phyloP scores from a whole-genome alignment of 2,888 invertebrate genomes.

The Macrosoma leucophasiata region DNA sequence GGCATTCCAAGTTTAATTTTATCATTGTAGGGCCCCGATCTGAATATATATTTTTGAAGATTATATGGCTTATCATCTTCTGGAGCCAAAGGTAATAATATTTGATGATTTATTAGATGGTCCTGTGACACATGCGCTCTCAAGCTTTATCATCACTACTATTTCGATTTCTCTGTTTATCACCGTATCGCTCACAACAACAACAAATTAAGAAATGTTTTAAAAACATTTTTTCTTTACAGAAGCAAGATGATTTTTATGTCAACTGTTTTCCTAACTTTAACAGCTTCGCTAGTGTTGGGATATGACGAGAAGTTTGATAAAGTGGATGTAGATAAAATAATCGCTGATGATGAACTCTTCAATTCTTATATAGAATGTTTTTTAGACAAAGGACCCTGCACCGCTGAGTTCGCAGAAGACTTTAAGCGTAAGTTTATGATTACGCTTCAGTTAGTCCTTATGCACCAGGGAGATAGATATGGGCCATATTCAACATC shows the following conservation, averaged over 20 bases:
- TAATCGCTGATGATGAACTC: conserved; percentile 42
- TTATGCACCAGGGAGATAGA: too few relatives aligned
- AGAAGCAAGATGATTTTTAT: conserved; percentile 12
- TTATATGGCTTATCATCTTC: too few relatives aligned
- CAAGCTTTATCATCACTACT: too few relatives aligned
- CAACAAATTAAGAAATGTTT: neutral
- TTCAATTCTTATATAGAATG: conserved; percentile 48
- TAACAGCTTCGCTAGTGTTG: conserved; percentile 32
- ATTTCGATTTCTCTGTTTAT: too few relatives aligned
- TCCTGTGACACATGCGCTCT: too few relatives aligned
- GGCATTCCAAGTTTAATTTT: too few relatives aligned
- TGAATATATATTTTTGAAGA: too few relatives aligned
- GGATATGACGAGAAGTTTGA: conserved; percentile 56
- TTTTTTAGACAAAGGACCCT: conserved; percentile 55
- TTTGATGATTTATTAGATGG: too few relatives aligned
- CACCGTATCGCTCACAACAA: neutral
- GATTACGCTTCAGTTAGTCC: too few relatives aligned
- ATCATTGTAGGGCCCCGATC: too few relatives aligned
- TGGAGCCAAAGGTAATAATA: too few relatives aligned
- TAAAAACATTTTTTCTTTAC: conserved; percentile 1
- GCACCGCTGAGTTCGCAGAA: conserved; percentile 41
- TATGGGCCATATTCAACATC: too few relatives aligned
- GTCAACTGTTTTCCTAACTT: conserved; percentile 24
- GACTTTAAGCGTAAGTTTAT: conserved; percentile 58
- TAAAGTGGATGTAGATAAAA: conserved; percentile 53